Evolutionary conservation across 1,140 invertebrate genomes (phyloP), one percentile per base, ranked within the genome.

Genomic region (Mamestra configurata): DNA sequence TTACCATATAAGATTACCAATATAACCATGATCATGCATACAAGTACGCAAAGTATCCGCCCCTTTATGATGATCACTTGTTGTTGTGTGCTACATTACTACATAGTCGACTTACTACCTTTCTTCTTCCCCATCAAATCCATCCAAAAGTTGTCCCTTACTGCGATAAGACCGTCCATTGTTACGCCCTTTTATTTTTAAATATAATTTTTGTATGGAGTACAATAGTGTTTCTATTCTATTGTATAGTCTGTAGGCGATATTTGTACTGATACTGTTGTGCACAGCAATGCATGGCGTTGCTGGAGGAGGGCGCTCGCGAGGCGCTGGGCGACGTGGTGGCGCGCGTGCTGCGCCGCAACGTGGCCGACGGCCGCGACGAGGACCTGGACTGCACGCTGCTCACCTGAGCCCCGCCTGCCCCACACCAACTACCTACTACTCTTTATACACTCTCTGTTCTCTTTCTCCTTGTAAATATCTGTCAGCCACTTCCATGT

Each of bases 351-450:
- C 87, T 91, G 86, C 92, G 93, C 11, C 91, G 92, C 55, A 85
- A 87, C 24, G 97, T 98, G 87, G 96, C 97, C 11, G 97, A 98
- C 91, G 97, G 97, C 79, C 98, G 98, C 89, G 97, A 98, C 88
- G 98, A 99, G 91, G 98, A 98, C 88, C 96, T 99, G 77, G 98
- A 99, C 93, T 98, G 98, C 90, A 99, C 98, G 27, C 95, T 99
- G 88, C 96, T 98, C 84, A 97, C 96, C 90, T 98, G 96, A 97
- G 81, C 31, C 59, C 27, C n/a, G 27, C 75, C 15, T 3, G 0
- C 6, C 37, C 3, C 15, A 35, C 43, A 22, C 53, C 37, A 49
- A n/a, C 22, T 35, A 61, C 46, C 18, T 43, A 57, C 49, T 51
- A 79, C 82, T 84, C 79, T 76, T 85, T 43, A 77, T 80, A 72